phyloP scores from a whole-genome alignment of 2,888 invertebrate genomes.

The Deladenus siricidicola region DNA sequence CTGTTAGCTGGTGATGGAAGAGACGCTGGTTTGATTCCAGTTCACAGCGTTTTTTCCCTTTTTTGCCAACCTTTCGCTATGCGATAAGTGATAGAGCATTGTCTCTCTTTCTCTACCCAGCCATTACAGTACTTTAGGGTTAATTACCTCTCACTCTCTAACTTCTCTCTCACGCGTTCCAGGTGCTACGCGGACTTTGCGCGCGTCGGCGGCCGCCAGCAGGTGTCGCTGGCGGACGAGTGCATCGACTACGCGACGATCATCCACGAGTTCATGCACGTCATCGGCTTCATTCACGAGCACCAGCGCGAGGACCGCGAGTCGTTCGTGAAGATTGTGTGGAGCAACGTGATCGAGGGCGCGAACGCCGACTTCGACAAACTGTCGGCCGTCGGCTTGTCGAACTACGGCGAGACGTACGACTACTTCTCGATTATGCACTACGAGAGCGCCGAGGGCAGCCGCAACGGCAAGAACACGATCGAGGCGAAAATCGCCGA shows the following conservation, averaged over 20 bases:
- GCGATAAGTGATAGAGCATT: too few species aligned
- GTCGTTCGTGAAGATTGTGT: conserved; percentile 41
- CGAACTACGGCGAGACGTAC: conserved; percentile 49
- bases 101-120: too few species aligned
- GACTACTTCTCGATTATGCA: conserved; percentile 53
- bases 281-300: conserved; percentile 52
- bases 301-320: conserved; percentile 52
- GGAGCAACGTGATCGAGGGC: conserved; percentile 46
- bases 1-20: too few species aligned
- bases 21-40: too few species aligned
- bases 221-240: conserved; percentile 61
- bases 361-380: conserved; percentile 52
- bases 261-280: conserved; percentile 70
- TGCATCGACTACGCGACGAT: conserved; percentile 60
- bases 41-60: too few species aligned
- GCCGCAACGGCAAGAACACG: conserved; percentile 47
- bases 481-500: conserved; percentile 42
- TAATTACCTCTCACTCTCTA: too few species aligned
- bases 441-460: conserved; percentile 30
- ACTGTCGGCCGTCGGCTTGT: conserved; percentile 42
- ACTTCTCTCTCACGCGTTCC: conserved; percentile 25
- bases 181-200: conserved; percentile 73
- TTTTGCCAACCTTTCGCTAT: too few species aligned
- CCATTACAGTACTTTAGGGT: too few species aligned
- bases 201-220: conserved; percentile 66